These are phyloP conservation scores for Thermophis baileyi DNA, from an alignment of 2,113 vertebrate genomes.

Conservation along the genomic window DNA sequence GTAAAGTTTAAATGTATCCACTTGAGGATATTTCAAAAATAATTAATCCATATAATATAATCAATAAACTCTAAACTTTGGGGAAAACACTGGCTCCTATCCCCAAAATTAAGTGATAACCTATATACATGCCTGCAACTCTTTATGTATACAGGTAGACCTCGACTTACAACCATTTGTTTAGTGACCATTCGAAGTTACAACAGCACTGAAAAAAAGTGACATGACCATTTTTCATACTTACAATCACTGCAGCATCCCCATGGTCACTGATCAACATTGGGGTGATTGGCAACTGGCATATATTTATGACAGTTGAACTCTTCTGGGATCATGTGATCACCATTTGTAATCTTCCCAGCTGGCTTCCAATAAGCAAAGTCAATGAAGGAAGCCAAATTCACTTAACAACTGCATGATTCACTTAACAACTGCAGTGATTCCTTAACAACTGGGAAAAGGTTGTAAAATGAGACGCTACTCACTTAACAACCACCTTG, in stretches of 20 bases:
- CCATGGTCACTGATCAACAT: background rate
- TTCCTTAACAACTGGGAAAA: background rate
- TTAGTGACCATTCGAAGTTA: background rate
- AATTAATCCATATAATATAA: background rate
- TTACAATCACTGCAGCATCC: background rate
- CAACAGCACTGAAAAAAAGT: background rate
- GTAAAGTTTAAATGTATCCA: background rate
- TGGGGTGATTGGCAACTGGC: background rate
- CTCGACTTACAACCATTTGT: background rate
- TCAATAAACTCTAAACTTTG: background rate
- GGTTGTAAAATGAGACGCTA: background rate
- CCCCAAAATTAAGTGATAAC: background rate
- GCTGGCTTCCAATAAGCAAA: background rate
- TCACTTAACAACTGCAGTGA: too few species aligned
- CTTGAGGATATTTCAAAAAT: background rate
- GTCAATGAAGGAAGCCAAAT: background rate
- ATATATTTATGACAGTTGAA: background rate
- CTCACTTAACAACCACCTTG: background rate
- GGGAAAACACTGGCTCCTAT: background rate
- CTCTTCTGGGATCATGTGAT: background rate
- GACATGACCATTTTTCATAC: background rate
- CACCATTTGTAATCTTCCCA: background rate
- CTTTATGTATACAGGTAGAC: background rate
- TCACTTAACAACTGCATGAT: background rate
- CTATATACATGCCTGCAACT: background rate